Evolutionary conservation across 1,140 invertebrate species (phyloP).

Genomic region (Streblospio benedicti): DNA sequence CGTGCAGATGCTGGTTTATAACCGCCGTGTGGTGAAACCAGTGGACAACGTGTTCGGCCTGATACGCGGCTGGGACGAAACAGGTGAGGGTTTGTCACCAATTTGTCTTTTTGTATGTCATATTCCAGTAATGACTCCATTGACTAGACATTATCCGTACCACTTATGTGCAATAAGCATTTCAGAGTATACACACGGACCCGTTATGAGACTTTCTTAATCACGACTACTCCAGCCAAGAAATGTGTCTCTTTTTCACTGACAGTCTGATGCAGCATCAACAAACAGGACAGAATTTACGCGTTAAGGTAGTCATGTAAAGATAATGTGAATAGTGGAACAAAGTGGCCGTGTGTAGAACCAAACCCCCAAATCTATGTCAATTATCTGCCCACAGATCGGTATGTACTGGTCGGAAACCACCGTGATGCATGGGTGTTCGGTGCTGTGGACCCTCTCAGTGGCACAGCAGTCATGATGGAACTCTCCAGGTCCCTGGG

Average conservation of each 20-base stretch:
- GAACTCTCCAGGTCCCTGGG: constrained; percentile 51
- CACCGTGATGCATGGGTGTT: constrained; percentile 56
- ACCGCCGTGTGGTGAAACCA: constrained; percentile 23
- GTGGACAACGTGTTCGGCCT: constrained; percentile 50
- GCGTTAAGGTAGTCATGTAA: constrained; percentile 49
- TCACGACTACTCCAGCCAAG: too few species aligned
- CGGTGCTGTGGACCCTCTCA: constrained; percentile 52
- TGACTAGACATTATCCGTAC: too few species aligned
- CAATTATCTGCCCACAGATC: constrained; percentile 32
- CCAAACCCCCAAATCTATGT: too few species aligned
- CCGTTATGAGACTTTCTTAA: too few species aligned
- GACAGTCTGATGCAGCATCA: too few species aligned
- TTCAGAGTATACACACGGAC: too few species aligned
- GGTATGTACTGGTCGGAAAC: constrained; percentile 56
- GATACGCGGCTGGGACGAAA: constrained; percentile 48
- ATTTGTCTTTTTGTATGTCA: too few species aligned
- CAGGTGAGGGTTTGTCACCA: too few species aligned
- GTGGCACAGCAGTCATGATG: constrained; percentile 50
- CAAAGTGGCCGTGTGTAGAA: constrained; percentile 32
- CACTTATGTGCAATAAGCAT: too few species aligned
- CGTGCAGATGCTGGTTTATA: constrained; percentile 30
- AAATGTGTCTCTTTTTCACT: too few species aligned
- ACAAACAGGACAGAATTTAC: too few species aligned
- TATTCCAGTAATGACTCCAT: too few species aligned
- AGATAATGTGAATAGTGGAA: constrained; percentile 50